Evolutionary conservation across 2,113 vertebrate species (phyloP).

Genomic region (Charina bottae): DNA sequence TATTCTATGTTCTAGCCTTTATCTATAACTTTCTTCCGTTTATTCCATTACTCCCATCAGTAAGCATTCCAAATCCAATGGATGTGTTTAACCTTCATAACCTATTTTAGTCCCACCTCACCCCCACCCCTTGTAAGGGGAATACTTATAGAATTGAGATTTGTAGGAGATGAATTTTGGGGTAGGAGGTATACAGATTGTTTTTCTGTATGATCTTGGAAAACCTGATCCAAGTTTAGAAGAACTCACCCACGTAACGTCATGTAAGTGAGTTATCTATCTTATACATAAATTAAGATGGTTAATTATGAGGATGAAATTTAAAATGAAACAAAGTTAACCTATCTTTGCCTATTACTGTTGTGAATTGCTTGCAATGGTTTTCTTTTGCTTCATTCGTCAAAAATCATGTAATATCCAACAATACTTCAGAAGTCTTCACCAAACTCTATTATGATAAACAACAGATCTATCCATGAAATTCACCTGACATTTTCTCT

Average conservation of each 20-base stretch:
- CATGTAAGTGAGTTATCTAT: not conserved
- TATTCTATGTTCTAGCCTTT: not conserved
- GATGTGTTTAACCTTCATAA: not conserved
- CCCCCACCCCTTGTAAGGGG: not conserved
- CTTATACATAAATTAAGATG: not conserved
- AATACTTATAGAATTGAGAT: not conserved
- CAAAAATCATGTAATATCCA: no score
- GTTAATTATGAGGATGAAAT: not conserved
- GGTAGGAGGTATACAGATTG: not conserved
- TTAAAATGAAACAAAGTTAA: not conserved
- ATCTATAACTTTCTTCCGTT: not conserved
- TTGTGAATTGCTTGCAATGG: not conserved
- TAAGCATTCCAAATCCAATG: not conserved
- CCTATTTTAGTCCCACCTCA: not conserved
- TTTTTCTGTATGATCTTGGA: not conserved
- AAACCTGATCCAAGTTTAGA: not conserved
- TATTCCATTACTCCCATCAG: not conserved
- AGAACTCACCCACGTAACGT: not conserved
- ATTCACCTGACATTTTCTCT: no score
- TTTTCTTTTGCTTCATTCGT: not conserved
- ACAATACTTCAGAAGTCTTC: no score
- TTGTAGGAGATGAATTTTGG: not conserved
- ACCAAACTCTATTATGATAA: no score
- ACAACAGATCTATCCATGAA: no score
- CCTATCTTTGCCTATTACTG: not conserved